Evolutionary conservation across 1,140 invertebrate genomes (phyloP).

Genomic region (Stegodyphus dumicola): DNA sequence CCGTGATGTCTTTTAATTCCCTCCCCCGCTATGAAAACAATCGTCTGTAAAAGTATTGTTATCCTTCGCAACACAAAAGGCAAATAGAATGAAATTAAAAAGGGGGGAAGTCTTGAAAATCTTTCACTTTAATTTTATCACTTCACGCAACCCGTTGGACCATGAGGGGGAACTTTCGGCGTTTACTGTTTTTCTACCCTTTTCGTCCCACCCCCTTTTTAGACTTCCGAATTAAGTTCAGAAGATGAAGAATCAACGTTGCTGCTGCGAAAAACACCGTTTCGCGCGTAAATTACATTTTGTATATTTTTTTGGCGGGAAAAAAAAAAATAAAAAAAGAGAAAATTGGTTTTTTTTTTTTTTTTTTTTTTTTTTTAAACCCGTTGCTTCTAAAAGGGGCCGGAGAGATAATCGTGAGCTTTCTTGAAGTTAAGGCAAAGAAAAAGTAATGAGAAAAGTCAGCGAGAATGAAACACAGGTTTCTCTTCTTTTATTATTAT

Average conservation of each 20-base stretch:
- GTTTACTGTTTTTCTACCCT: background rate
- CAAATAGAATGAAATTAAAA: conserved; percentile 50
- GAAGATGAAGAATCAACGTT: conserved; percentile 54
- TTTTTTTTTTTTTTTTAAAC: too few relatives aligned
- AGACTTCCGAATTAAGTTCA: conserved; percentile 26
- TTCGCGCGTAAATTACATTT: too few relatives aligned
- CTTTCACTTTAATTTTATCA: conserved; percentile 29
- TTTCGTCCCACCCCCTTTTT: background rate
- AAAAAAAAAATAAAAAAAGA: conserved; percentile 17
- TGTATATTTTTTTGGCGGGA: too few relatives aligned
- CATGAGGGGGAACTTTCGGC: background rate
- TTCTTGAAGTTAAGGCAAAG: conserved; percentile 9
- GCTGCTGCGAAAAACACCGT: conserved; percentile 28
- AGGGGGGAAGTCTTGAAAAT: conserved; percentile 10
- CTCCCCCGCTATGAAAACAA: conserved; percentile 8
- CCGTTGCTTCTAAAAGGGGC: background rate
- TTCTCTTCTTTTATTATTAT: background rate
- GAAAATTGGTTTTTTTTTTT: conserved; percentile 7
- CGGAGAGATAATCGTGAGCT: conserved; percentile 30
- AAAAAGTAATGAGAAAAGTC: conserved; percentile 57
- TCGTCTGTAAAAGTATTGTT: conserved; percentile 31
- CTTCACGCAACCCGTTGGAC: conserved; percentile 20
- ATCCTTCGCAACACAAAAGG: conserved; percentile 26
- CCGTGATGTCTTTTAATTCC: conserved; percentile 22
- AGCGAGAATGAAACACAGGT: conserved; percentile 40